phyloP scores from a whole-genome alignment of 92 coral and sea anemone genomes.

The Porites rus region DNA sequence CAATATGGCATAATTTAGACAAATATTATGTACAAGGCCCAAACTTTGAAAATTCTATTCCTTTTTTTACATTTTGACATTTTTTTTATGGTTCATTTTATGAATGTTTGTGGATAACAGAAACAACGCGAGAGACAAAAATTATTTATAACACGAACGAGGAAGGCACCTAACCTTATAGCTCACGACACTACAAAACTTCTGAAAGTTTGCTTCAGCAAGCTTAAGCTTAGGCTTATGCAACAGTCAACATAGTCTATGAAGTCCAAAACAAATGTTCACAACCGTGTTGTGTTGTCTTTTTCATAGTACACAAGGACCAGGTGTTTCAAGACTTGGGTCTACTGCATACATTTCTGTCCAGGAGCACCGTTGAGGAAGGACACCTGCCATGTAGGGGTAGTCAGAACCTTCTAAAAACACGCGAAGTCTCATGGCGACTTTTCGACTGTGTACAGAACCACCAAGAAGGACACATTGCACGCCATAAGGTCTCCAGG shows the following conservation, averaged over 20 bases:
- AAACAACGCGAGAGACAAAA: background rate
- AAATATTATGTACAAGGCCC: conserved; percentile 43
- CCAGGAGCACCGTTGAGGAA: conserved; percentile 99
- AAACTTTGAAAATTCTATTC: conserved; percentile 14
- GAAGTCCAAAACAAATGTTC: background rate
- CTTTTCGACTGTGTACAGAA: conserved; percentile 94
- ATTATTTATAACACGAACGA: background rate
- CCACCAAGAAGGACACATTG: conserved; percentile 98
- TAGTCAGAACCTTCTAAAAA: conserved; percentile 93
- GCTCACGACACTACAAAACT: conserved; percentile 14
- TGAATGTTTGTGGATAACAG: conserved; percentile 28
- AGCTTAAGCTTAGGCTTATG: conserved; percentile 13
- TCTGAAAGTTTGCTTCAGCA: background rate
- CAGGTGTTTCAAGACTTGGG: conserved; percentile 98
- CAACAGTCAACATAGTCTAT: conserved; percentile 8
- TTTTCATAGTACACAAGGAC: conserved; percentile 91
- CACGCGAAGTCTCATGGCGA: conserved; percentile 92
- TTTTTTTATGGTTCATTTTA: conserved; percentile 15
- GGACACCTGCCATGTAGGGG: conserved; percentile 95
- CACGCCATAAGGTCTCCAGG: conserved; percentile 96
- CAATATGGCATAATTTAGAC: conserved; percentile 39
- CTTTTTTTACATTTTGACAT: background rate
- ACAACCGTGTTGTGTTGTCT: background rate
- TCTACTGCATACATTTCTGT: conserved; percentile 97
- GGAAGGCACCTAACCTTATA: background rate